Evolutionary conservation across 2,888 invertebrate species (phyloP).

Genomic region (Drosophila longiperda): DNA sequence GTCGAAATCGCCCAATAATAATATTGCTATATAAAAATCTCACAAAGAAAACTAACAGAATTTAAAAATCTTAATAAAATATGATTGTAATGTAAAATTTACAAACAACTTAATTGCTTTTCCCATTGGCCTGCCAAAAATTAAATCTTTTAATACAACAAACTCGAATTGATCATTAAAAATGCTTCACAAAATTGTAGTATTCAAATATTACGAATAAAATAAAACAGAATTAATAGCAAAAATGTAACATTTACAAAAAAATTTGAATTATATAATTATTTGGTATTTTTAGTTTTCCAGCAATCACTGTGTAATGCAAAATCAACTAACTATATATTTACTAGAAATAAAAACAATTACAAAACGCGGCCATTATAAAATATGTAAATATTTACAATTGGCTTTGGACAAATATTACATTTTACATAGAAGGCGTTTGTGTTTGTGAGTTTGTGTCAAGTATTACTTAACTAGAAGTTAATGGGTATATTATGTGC

Average conservation of each 20-base stretch:
- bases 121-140: not conserved
- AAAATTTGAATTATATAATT: not conserved
- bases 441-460: conserved; percentile 11
- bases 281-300: not conserved
- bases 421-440: conserved; percentile 2
- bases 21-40: too few species aligned
- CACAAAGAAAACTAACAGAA: too few species aligned
- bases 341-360: conserved; percentile 20
- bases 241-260: not conserved
- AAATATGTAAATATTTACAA: conserved; percentile 56
- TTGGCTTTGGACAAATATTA: conserved; percentile 31
- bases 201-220: not conserved
- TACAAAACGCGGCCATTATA: conserved; percentile 42
- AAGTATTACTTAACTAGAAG: conserved; percentile 23
- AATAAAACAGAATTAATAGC: not conserved
- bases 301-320: conserved; percentile 2
- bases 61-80: too few species aligned
- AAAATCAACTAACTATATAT: conserved; percentile 20
- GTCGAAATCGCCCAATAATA: not conserved
- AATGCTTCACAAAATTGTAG: not conserved
- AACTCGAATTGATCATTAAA: not conserved
- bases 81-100: not conserved
- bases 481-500: conserved; percentile 33
- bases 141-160: not conserved
- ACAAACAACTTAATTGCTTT: not conserved